These are phyloP conservation scores for Rhadina sibilatrix DNA, from an alignment of 2,113 vertebrate genomes.

Conservation along the genomic window DNA sequence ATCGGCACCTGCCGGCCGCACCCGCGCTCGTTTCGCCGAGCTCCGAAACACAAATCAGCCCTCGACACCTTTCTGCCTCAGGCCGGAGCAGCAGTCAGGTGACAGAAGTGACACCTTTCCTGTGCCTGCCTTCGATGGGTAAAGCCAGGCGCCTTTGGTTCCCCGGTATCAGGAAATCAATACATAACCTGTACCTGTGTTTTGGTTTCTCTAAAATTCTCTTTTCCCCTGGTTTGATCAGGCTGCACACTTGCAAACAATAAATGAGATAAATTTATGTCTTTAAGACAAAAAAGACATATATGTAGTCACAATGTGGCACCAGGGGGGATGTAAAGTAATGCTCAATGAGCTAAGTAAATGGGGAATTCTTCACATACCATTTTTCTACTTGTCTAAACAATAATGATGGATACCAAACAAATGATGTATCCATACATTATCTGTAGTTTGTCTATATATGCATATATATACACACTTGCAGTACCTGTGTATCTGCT, in stretches of 20 bases:
- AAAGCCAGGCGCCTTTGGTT: not conserved
- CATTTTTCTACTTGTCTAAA: not conserved
- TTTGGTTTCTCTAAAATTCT: not conserved
- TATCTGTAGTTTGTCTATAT: not conserved
- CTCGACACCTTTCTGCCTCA: not conserved
- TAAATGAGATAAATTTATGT: not conserved
- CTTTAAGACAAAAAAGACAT: not conserved
- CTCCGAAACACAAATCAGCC: rapidly evolving
- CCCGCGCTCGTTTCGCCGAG: rapidly evolving
- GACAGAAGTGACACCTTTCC: not conserved
- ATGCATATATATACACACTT: not conserved
- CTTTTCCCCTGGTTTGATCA: not conserved
- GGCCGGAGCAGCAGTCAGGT: not conserved
- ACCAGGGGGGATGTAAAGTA: not conserved
- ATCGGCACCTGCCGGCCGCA: rapidly evolving
- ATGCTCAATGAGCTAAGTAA: not conserved
- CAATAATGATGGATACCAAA: not conserved
- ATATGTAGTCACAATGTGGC: rapidly evolving
- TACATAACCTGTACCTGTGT: too few relatives aligned
- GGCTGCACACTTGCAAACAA: not conserved
- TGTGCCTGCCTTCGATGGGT: not conserved
- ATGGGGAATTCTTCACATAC: not conserved
- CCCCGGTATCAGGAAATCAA: not conserved
- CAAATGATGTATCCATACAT: not conserved
- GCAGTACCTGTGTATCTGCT: not conserved